phyloP scores from a whole-genome alignment of 2,888 invertebrate species.

The Thymelicus lineola region DNA sequence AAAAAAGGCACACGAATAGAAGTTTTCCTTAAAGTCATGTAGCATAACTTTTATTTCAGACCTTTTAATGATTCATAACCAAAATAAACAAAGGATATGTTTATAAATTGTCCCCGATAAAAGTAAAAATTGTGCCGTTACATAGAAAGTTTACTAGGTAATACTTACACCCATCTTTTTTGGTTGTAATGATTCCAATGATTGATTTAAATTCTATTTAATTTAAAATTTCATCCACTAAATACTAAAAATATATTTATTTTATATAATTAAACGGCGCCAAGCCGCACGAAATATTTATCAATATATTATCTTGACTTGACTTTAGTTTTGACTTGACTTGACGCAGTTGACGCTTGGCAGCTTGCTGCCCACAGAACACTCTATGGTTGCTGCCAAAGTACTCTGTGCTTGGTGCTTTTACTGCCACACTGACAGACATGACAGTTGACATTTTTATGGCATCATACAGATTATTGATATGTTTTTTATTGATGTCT shows the following conservation, averaged over 20 bases:
- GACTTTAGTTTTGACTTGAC: too few species aligned
- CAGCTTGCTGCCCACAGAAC: too few species aligned
- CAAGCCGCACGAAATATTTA: conserved; percentile 31
- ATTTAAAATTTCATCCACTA: not conserved
- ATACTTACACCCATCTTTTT: conserved; percentile 58
- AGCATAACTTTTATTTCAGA: too few species aligned
- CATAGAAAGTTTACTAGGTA: not conserved
- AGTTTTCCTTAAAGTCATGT: too few species aligned
- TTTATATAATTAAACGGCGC: conserved; percentile 28
- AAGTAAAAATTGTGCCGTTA: conserved; percentile 5
- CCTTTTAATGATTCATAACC: not conserved
- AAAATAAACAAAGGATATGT: not conserved
- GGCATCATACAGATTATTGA: too few species aligned
- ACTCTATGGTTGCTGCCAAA: too few species aligned
- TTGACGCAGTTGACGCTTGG: not conserved
- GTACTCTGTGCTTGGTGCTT: too few species aligned
- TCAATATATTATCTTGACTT: conserved; percentile 25
- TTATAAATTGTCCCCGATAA: not conserved
- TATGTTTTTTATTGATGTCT: not conserved
- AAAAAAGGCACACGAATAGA: too few species aligned
- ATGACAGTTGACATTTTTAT: not conserved
- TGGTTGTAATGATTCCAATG: not conserved
- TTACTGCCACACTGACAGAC: too few species aligned
- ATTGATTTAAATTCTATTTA: not conserved
- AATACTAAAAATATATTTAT: not conserved